These are phyloP conservation scores for Nibea coibor DNA, from an alignment of 2,113 vertebrate species.

Conservation along the genomic window DNA sequence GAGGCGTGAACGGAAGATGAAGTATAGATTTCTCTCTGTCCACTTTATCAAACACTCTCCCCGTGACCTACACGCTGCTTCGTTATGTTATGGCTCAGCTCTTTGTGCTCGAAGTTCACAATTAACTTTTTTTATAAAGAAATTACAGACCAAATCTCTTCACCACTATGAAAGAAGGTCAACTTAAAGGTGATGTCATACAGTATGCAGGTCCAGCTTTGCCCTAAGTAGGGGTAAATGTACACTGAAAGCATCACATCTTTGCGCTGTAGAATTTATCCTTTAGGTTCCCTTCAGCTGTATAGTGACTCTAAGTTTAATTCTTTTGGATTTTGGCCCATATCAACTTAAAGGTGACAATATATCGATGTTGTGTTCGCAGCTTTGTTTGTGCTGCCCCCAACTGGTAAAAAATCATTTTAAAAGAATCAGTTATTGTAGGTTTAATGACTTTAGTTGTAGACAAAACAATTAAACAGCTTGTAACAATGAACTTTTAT, in stretches of 20 bases:
- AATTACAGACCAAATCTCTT: neutral
- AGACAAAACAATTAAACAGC: neutral
- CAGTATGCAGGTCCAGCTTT: too few species aligned
- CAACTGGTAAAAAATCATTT: neutral
- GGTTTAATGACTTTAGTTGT: neutral
- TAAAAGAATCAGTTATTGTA: neutral
- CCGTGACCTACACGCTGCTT: constrained; percentile 8
- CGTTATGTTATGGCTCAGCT: neutral
- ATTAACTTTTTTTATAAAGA: constrained; percentile 2
- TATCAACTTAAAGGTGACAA: too few species aligned
- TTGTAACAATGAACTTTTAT: neutral
- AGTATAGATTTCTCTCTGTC: constrained; percentile 26
- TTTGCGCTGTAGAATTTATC: too few species aligned
- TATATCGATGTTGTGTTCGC: too few species aligned
- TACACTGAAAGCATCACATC: too few species aligned
- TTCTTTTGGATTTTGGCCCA: too few species aligned
- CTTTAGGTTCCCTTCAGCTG: too few species aligned
- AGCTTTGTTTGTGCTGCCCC: too few species aligned
- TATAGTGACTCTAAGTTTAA: too few species aligned
- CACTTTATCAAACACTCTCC: constrained; percentile 20
- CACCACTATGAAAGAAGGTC: neutral
- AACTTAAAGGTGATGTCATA: neutral
- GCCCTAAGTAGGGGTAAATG: too few species aligned
- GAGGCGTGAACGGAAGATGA: constrained; percentile 1
- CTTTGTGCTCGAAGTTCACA: neutral